Conservation (phyloP, 1,140 invertebrate species). For the Eurosta solidaginis region DNA sequence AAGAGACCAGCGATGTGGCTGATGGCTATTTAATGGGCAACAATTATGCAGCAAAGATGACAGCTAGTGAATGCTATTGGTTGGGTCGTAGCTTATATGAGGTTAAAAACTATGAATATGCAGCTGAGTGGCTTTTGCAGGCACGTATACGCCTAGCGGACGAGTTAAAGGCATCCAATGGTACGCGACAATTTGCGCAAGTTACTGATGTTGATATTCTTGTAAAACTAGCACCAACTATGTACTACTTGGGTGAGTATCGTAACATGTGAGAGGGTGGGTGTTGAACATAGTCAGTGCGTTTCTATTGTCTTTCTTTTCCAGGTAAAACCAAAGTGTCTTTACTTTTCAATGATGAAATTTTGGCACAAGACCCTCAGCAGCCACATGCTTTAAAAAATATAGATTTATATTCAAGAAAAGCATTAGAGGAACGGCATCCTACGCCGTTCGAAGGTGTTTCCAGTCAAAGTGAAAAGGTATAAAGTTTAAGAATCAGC, state of each 20-base stretch:
- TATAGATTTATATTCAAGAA: slow-evolving; percentile 29
- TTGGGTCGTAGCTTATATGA: slow-evolving; percentile 89
- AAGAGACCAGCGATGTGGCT: slow-evolving; percentile 84
- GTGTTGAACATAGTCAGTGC: neutral
- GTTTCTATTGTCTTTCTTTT: neutral
- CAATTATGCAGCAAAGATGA: slow-evolving; percentile 67
- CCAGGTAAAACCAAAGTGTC: slow-evolving; percentile 42
- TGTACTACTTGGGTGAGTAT: slow-evolving; percentile 31
- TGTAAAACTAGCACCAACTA: slow-evolving; percentile 34
- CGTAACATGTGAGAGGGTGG: neutral
- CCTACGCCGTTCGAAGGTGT: neutral
- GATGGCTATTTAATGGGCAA: slow-evolving; percentile 80
- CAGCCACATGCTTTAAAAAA: slow-evolving; percentile 37
- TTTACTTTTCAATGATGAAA: slow-evolving; percentile 39
- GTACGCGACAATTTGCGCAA: neutral
- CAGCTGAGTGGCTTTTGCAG: slow-evolving; percentile 91
- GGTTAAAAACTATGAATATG: slow-evolving; percentile 86
- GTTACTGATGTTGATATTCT: slow-evolving; percentile 38
- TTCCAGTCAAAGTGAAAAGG: neutral
- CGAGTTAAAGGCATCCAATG: neutral
- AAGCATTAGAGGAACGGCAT: slow-evolving; percentile 29
- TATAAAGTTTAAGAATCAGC: too few species aligned
- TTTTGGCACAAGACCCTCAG: slow-evolving; percentile 36
- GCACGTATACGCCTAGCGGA: slow-evolving; percentile 59
- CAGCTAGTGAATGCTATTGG: slow-evolving; percentile 91